phyloP scores from a whole-genome alignment of 2,113 vertebrate genomes.

The Cathartes aura region DNA sequence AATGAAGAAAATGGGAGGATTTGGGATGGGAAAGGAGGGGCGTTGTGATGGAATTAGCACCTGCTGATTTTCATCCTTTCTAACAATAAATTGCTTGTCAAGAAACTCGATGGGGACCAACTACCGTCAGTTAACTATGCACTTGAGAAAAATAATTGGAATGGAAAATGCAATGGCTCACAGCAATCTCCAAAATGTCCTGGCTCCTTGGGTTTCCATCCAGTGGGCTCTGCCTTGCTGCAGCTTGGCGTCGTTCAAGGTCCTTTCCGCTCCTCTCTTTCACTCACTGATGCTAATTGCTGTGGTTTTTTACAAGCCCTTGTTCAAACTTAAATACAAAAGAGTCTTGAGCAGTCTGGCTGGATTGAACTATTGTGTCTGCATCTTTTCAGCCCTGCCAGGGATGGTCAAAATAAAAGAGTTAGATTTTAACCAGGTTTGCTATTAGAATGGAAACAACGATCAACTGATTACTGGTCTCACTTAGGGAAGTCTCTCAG shows the following conservation, averaged over 20 bases:
- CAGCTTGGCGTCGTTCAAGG: background rate
- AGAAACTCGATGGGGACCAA: background rate
- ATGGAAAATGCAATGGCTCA: background rate
- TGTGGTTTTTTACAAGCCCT: background rate
- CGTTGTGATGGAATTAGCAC: constrained; percentile 27
- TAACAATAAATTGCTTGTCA: constrained; percentile 26
- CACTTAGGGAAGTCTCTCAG: background rate
- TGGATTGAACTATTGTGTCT: background rate
- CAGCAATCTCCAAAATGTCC: background rate
- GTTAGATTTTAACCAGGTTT: background rate
- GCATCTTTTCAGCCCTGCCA: background rate
- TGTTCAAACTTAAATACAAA: background rate
- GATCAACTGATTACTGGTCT: background rate
- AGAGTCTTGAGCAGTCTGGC: background rate
- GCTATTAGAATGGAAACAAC: background rate
- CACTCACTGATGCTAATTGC: background rate
- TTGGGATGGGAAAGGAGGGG: background rate
- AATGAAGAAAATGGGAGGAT: background rate
- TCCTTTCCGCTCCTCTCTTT: background rate
- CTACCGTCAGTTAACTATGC: background rate
- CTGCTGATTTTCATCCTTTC: constrained; percentile 30
- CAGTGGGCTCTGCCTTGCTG: background rate
- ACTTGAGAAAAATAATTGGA: constrained; percentile 17
- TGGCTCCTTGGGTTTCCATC: background rate
- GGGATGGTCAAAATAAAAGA: background rate